These are phyloP conservation scores for Andricus grossulariae DNA, from an alignment of 1,140 invertebrate species.

Conservation along the genomic window DNA sequence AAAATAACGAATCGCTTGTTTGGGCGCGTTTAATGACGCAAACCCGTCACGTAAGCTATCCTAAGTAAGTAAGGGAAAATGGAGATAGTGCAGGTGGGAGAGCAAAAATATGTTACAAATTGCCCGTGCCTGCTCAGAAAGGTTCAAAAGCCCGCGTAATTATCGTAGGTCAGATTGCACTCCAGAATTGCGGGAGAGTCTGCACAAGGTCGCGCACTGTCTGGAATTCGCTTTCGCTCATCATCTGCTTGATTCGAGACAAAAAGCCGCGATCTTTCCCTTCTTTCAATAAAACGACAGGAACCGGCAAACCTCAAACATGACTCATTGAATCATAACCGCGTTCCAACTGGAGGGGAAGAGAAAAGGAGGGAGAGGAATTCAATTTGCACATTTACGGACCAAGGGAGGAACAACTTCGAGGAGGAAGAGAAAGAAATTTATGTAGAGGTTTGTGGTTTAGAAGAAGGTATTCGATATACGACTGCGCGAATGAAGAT, in stretches of 20 bases:
- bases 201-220: conserved; percentile 10
- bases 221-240: conserved; percentile 13
- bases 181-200: background rate
- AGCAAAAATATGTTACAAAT: conserved; percentile 13
- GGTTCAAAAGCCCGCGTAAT: conserved; percentile 3
- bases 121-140: conserved; percentile 3
- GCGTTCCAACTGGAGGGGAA: background rate
- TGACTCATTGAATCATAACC: background rate
- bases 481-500: background rate
- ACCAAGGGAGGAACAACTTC: too few species aligned
- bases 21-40: conserved; percentile 11
- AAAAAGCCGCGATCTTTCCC: background rate
- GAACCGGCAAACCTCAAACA: background rate
- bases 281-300: background rate
- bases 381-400: background rate
- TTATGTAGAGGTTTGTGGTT: too few species aligned
- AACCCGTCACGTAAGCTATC: conserved; percentile 12
- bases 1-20: background rate
- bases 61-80: background rate
- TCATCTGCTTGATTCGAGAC: background rate
- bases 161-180: background rate
- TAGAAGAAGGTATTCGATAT: background rate
- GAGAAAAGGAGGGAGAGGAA: background rate
- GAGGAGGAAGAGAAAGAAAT: too few species aligned
- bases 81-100: background rate